phyloP scores from a whole-genome alignment of 1,140 invertebrate genomes.

The Cataglyphis hispanica region DNA sequence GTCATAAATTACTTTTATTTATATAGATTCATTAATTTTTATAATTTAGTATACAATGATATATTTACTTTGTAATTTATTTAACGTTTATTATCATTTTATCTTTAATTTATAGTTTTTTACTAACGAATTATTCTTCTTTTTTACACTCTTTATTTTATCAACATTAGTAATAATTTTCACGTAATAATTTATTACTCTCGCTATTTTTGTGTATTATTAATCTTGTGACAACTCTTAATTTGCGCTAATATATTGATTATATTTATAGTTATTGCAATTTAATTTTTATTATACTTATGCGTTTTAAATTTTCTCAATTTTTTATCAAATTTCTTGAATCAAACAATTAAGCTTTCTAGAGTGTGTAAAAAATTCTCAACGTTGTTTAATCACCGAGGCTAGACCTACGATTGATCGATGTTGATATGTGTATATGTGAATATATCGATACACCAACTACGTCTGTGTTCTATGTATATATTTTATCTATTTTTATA shows the following conservation, averaged over 20 bases:
- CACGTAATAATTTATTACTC: background rate
- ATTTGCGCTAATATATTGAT: background rate
- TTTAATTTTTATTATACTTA: background rate
- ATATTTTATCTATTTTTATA: conserved; percentile 42
- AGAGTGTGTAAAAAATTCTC: background rate
- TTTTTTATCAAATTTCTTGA: background rate
- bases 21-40: background rate
- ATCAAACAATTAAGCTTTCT: background rate
- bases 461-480: background rate
- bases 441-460: conserved; percentile 20
- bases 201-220: background rate
- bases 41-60: background rate
- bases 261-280: background rate
- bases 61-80: background rate
- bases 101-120: background rate
- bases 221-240: background rate
- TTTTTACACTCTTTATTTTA: background rate
- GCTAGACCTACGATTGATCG: conserved; percentile 4
- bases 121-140: background rate
- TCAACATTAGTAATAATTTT: background rate
- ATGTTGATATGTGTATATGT: background rate
- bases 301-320: background rate
- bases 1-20: conserved; percentile 4
- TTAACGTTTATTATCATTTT: background rate
- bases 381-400: conserved; percentile 13